phyloP scores from a whole-genome alignment of 37 sponge, comb jelly and placozoan species.

The Aplysina aerophoba region DNA sequence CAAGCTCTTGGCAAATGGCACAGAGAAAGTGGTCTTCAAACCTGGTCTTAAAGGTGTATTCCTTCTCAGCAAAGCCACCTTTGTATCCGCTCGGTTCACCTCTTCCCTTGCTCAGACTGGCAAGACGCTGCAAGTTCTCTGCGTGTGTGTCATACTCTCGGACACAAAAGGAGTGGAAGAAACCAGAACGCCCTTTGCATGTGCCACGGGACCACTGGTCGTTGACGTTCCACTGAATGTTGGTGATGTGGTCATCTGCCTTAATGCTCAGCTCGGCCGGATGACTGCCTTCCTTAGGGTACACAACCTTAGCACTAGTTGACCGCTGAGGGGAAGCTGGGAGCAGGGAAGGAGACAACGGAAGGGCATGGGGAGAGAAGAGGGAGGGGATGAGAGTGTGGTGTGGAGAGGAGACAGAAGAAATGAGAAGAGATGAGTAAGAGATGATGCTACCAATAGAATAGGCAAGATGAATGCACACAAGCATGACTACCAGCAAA shows the following conservation, averaged over 20 bases:
- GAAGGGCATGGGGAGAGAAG: too few species aligned
- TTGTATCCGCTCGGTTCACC: neutral
- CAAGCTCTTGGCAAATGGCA: neutral
- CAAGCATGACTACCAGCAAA: too few species aligned
- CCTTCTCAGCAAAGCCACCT: neutral
- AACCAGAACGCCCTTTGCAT: neutral
- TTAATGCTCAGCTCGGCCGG: neutral
- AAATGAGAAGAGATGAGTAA: too few species aligned
- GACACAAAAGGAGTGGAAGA: neutral
- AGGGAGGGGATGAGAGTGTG: too few species aligned
- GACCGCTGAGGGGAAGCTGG: too few species aligned
- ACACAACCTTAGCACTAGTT: neutral
- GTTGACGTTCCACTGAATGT: constrained; percentile 7
- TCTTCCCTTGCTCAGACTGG: neutral
- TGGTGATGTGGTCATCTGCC: neutral
- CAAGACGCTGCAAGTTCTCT: neutral
- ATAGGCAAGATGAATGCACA: too few species aligned
- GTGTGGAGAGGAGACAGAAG: too few species aligned
- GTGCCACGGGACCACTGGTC: neutral
- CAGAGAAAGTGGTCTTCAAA: neutral
- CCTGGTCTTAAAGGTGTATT: neutral
- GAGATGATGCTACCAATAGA: too few species aligned
- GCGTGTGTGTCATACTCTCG: neutral
- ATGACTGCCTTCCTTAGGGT: neutral
- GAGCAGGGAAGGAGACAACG: too few species aligned